Evolutionary conservation across 1,140 invertebrate genomes (phyloP).

Genomic region (Saxidomus purpurata): DNA sequence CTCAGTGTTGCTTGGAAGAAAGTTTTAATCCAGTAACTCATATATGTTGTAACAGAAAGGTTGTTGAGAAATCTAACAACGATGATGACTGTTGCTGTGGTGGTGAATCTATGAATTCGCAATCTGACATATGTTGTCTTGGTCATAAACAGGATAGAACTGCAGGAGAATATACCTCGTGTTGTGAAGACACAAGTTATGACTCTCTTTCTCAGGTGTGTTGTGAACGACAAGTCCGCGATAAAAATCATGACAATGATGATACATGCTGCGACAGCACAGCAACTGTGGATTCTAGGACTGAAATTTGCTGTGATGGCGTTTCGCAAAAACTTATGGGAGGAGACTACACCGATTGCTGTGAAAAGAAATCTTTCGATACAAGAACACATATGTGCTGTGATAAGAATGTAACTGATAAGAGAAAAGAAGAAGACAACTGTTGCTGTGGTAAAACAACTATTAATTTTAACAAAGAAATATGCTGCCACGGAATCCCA

Average conservation of each 20-base stretch:
- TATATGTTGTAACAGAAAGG: too few relatives aligned
- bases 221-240: slow-evolving; percentile 33
- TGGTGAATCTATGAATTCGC: slow-evolving; percentile 52
- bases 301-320: too few relatives aligned
- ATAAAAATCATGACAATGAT: slow-evolving; percentile 39
- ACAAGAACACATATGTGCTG: slow-evolving; percentile 43
- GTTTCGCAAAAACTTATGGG: too few relatives aligned
- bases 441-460: too few relatives aligned
- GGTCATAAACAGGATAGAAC: too few relatives aligned
- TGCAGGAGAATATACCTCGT: slow-evolving; percentile 49
- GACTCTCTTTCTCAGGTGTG: too few relatives aligned
- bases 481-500: too few relatives aligned
- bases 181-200: slow-evolving; percentile 37
- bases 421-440: slow-evolving; percentile 5
- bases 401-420: background rate
- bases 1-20: slow-evolving; percentile 18
- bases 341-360: too few relatives aligned
- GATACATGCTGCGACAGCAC: slow-evolving; percentile 32
- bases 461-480: slow-evolving; percentile 22
- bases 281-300: too few relatives aligned
- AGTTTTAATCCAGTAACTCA: background rate
- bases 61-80: too few relatives aligned
- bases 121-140: slow-evolving; percentile 46
- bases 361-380: slow-evolving; percentile 25
- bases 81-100: too few relatives aligned